Evolutionary conservation across 2,888 invertebrate genomes (phyloP).

Genomic region (Drosophila lutescens): DNA sequence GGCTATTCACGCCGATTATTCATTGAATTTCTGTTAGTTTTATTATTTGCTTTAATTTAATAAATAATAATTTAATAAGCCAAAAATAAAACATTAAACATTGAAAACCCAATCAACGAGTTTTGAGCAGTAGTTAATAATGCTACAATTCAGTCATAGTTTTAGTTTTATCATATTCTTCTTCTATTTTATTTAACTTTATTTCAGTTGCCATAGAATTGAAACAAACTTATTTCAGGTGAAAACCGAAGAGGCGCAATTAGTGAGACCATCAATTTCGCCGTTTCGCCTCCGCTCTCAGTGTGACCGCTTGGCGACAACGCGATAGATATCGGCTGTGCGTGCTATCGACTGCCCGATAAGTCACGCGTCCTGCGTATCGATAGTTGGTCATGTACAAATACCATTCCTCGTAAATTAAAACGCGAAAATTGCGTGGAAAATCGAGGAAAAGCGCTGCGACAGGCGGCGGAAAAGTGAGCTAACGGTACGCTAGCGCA

Average conservation of each 20-base stretch:
- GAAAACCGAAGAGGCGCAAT: not conserved
- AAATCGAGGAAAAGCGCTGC: conserved; percentile 80
- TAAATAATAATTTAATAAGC: no score
- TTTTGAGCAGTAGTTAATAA: no score
- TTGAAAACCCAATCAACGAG: no score
- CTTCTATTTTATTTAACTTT: not conserved
- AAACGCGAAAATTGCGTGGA: conserved; percentile 57
- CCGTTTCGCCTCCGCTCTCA: not conserved
- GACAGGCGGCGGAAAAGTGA: conserved; percentile 16
- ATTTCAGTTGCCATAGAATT: not conserved
- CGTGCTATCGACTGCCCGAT: not conserved
- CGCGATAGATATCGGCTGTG: not conserved
- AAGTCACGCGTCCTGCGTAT: not conserved
- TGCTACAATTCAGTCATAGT: no score
- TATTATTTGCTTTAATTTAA: no score
- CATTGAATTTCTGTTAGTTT: no score
- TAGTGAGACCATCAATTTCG: not conserved
- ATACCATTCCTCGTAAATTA: conserved; percentile 27
- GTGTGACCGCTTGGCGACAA: not conserved
- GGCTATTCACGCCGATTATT: no score
- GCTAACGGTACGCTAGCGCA: conserved; percentile 1
- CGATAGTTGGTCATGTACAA: conserved; percentile 4
- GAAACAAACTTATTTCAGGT: no score
- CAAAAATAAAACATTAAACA: no score
- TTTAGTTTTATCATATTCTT: no score